Base-by-base conservation (phyloP, 2,888 invertebrate species). In the Ectemnius lituratus region DNA sequence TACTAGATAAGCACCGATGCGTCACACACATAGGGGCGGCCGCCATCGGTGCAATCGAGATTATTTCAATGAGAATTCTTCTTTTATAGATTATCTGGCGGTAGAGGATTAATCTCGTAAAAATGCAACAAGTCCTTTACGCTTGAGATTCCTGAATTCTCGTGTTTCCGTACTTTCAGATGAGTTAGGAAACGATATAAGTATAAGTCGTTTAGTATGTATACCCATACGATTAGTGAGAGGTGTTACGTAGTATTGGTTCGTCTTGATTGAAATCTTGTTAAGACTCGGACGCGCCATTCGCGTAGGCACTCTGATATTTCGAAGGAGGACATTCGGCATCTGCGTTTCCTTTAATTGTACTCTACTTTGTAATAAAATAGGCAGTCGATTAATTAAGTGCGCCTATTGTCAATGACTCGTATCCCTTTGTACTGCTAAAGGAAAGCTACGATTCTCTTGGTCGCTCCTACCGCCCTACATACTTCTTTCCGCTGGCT, bases 1-100 rank as follows among this genome's bases (percentile, higher is more conserved):
- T n/a, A 56, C 58, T 65, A 52, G 47, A 68, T 68, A 74, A 59
- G 23, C 56, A 8, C 37, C 37, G 37, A 37, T 37, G 37, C 8
- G 37, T 37, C 37, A 37, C 6, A 11, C 6, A 8, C 2, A 8
- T 1, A 4, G 28, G 37, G 37, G 23, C 23, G 23, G 3, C 23
- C 23, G 23, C 23, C 37, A 37, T 37, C 37, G 37, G 11, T 8
- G 37, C n/a, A 0, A 37, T 37, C 37, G 37, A 37, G 37, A 37
- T 37, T 37, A 37, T 11, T 11, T 37, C 37, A 8, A 37, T 37
- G 37, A 37, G 37, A 11, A 37, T 23, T 23, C 23, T 3, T 23
- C 23, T 23, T 49, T 4, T 5, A 61, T 57, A 11, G 66, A 37
- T 61, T 47, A 46, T 47, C 13, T 3, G 23, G 2, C 28, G 20